Conservation (phyloP, 2,888 invertebrate species). For the Amblyjoppa fuscipennis region DNA sequence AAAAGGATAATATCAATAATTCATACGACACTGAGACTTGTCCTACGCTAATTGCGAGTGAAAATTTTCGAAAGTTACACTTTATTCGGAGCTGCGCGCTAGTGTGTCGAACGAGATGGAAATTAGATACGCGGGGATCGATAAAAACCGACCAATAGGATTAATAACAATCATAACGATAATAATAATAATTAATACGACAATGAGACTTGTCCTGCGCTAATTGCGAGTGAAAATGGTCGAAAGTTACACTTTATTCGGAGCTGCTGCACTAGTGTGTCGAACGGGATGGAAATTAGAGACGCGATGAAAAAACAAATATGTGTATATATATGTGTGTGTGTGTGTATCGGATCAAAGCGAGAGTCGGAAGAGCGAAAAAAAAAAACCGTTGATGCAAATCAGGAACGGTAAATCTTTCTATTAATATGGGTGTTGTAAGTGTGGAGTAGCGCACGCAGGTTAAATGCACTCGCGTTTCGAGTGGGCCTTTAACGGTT, state of each 20-base stretch:
- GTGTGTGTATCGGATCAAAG: too few relatives aligned
- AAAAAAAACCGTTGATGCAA: slow-evolving; percentile 29
- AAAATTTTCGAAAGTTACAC: neutral
- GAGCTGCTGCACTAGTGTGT: neutral
- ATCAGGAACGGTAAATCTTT: slow-evolving; percentile 11
- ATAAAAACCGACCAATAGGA: too few relatives aligned
- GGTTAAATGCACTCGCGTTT: slow-evolving; percentile 46
- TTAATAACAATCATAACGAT: neutral
- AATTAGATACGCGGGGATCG: neutral
- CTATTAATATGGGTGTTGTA: slow-evolving; percentile 2
- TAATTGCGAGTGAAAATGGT: neutral
- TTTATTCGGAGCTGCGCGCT: neutral
- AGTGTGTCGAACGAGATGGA: neutral
- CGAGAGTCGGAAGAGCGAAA: neutral
- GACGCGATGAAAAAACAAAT: neutral
- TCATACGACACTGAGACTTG: neutral
- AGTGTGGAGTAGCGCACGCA: slow-evolving; percentile 18
- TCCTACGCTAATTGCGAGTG: neutral
- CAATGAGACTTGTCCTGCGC: neutral
- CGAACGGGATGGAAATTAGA: neutral
- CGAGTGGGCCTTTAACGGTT: slow-evolving; percentile 59
- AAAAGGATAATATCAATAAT: neutral
- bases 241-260: neutral
- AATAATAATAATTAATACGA: neutral
- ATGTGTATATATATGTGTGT: neutral